Percentiles rank a stretch among this genome's conserved stretches.
phyloP scores from a whole-genome alignment of 1,140 invertebrate genomes.

The Ips typographus region DNA sequence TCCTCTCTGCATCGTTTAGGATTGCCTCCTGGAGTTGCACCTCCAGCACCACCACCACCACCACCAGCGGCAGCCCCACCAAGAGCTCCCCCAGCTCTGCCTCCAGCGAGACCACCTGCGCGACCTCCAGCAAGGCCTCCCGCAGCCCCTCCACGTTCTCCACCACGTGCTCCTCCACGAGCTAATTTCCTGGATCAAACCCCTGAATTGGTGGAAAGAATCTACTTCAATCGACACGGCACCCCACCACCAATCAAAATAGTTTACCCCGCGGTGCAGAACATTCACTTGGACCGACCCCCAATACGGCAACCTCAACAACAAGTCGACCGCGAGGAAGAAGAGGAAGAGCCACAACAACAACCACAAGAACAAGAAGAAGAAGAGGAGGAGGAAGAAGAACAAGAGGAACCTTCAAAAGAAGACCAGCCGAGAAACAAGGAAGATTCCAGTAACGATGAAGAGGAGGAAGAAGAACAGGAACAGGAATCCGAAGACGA shows the following conservation, averaged over 20 bases:
- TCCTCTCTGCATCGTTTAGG: no score
- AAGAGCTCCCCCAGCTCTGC: constrained; percentile 20
- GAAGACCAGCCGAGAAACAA: background rate
- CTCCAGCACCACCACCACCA: constrained; percentile 22
- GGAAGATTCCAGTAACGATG: background rate
- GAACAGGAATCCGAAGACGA: constrained; percentile 15
- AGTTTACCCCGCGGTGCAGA: background rate
- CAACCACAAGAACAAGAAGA: background rate
- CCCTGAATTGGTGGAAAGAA: constrained; percentile 17
- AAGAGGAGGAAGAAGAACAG: constrained; percentile 17
- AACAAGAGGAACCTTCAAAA: background rate
- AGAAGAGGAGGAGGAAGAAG: background rate
- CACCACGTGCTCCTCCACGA: background rate
- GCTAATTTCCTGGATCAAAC: background rate
- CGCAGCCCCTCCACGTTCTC: background rate
- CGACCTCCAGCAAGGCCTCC: constrained; percentile 7
- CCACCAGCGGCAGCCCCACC: constrained; percentile 22
- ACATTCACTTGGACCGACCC: no score
- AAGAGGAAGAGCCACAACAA: background rate
- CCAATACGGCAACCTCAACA: background rate
- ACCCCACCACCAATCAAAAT: constrained; percentile 6
- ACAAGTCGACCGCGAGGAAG: background rate
- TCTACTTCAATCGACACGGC: constrained; percentile 19
- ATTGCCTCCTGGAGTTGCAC: constrained; percentile 2
- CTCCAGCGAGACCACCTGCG: constrained; percentile 27